Percentiles rank a stretch among this genome's conserved stretches.
Evolutionary conservation across 2,113 vertebrate species (phyloP).

Genomic region (Scatophagus argus): DNA sequence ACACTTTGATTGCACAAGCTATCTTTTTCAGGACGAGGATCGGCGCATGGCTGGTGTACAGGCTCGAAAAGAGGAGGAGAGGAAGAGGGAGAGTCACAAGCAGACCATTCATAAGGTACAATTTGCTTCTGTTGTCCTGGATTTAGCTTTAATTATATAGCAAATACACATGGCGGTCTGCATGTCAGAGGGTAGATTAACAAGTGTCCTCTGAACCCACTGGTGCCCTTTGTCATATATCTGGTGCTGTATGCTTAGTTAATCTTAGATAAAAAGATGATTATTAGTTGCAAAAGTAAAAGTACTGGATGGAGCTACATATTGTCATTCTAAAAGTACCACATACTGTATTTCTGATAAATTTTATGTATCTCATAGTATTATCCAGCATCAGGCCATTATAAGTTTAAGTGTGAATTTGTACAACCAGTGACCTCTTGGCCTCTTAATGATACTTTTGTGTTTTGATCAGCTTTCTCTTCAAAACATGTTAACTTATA

Average conservation of each 20-base stretch:
- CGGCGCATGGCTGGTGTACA: constrained; percentile 93
- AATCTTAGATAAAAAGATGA: not conserved
- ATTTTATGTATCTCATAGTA: not conserved
- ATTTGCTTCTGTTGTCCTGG: constrained; percentile 15
- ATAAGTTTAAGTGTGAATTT: not conserved
- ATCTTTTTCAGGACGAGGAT: constrained; percentile 94
- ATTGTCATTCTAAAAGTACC: not conserved
- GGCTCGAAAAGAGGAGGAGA: constrained; percentile 96
- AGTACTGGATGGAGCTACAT: not conserved
- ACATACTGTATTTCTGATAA: not conserved
- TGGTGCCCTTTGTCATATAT: not conserved
- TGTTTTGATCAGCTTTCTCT: too few relatives aligned
- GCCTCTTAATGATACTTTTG: not conserved
- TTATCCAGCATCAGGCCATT: not conserved
- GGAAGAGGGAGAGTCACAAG: constrained; percentile 94
- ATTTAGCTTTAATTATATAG: constrained; percentile 7
- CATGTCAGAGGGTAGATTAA: constrained; percentile 1
- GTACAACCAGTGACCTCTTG: not conserved
- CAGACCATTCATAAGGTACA: constrained; percentile 94
- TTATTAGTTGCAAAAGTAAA: not conserved
- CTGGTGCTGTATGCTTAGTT: not conserved
- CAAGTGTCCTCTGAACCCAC: not conserved
- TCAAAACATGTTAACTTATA: not conserved
- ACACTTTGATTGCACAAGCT: constrained; percentile 62
- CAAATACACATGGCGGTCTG: not conserved